A percentile compares a stretch with the other conserved stretches of the same genome.
Evolutionary conservation across 2,113 vertebrate species (phyloP).

Genomic region (Cepphus grylle): DNA sequence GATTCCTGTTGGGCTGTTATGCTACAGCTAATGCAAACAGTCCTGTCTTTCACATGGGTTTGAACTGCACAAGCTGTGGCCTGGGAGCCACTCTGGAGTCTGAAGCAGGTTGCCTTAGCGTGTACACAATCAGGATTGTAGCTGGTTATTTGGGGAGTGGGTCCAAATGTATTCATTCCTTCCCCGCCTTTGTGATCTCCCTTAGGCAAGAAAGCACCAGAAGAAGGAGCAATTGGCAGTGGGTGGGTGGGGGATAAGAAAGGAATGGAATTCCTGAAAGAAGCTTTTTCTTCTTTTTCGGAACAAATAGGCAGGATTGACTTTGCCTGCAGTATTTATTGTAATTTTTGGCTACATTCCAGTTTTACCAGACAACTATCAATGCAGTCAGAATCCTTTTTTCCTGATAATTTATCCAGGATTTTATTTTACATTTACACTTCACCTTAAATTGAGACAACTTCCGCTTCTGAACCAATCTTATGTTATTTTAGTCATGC

Average conservation of each 20-base stretch:
- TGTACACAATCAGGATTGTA: not conserved
- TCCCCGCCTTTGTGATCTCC: not conserved
- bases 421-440: not conserved
- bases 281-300: not conserved
- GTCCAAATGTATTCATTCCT: not conserved
- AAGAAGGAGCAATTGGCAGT: not conserved
- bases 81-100: not conserved
- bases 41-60: not conserved
- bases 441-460: not conserved
- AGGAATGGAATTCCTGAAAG: not conserved
- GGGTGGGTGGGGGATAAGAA: not conserved
- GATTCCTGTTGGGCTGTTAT: not conserved
- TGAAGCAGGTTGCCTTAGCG: not conserved
- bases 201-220: not conserved
- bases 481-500: not conserved
- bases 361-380: not conserved
- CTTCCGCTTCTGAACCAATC: not conserved
- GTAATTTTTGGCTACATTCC: not conserved
- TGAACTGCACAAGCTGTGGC: not conserved
- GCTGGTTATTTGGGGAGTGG: not conserved
- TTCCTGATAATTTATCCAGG: not conserved
- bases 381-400: not conserved
- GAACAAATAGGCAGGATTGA: not conserved
- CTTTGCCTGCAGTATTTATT: not conserved
- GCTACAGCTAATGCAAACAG: not conserved